phyloP scores from a whole-genome alignment of 1,140 invertebrate species.

The Aphis craccivora region DNA sequence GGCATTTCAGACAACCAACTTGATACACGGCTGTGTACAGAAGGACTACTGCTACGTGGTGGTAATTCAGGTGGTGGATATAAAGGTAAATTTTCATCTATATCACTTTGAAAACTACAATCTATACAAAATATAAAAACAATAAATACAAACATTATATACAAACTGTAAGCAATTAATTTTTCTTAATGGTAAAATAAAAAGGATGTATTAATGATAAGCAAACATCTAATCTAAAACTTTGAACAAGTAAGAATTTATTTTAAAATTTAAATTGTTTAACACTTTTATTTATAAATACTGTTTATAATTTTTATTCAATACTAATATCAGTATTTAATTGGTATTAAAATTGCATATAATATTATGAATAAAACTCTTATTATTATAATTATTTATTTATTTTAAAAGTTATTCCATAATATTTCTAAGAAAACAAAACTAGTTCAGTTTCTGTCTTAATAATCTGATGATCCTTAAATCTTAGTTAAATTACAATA shows the following conservation, averaged over 20 bases:
- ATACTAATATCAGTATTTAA: neutral
- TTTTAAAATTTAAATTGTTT: neutral
- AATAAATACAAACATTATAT: neutral
- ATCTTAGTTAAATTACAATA: too few species aligned
- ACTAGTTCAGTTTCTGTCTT: too few species aligned
- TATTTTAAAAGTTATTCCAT: too few species aligned
- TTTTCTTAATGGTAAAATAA: neutral
- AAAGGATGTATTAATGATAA: neutral
- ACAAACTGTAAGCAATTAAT: neutral
- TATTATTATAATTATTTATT: too few species aligned
- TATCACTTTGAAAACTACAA: slow-evolving; percentile 43
- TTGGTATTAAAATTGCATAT: neutral
- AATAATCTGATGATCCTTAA: too few species aligned
- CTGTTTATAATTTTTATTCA: too few species aligned
- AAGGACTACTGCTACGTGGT: slow-evolving; percentile 52
- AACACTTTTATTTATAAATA: too few species aligned
- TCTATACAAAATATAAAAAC: slow-evolving; percentile 7
- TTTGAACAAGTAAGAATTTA: neutral
- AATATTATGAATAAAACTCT: too few species aligned
- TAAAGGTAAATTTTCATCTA: slow-evolving; percentile 46
- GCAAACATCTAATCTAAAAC: too few species aligned
- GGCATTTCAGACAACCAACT: slow-evolving; percentile 55
- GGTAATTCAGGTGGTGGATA: slow-evolving; percentile 50
- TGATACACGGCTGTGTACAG: slow-evolving; percentile 46
- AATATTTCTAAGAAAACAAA: too few species aligned